Percentiles rank a stretch among this genome's conserved stretches.
Conservation (phyloP, 1,140 invertebrate genomes). For the Tetranychus urticae region DNA sequence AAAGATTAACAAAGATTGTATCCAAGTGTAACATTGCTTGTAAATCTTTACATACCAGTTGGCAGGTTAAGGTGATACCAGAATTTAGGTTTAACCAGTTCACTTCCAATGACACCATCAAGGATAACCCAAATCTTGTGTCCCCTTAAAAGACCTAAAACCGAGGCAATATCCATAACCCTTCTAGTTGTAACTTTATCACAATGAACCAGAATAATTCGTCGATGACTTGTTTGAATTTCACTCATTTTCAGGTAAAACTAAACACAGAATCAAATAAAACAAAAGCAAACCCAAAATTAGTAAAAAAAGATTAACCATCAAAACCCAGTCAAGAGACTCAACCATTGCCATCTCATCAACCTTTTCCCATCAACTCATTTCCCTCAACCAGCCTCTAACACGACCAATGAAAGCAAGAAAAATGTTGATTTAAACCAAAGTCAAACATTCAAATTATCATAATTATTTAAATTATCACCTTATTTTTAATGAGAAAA, state of each 20-base stretch:
- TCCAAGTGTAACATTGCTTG: neutral
- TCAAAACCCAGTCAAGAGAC: neutral
- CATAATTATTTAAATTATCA: too few species aligned
- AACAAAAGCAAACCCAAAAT: neutral
- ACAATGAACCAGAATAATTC: conserved; percentile 7
- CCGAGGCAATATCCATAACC: conserved; percentile 4
- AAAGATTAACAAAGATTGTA: too few species aligned
- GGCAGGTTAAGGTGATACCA: conserved; percentile 3
- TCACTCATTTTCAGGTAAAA: conserved; percentile 8
- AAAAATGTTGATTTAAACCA: too few species aligned
- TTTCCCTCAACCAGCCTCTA: too few species aligned
- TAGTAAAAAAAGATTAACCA: neutral
- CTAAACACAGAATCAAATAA: neutral
- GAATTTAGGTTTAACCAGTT: neutral
- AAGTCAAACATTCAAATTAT: too few species aligned
- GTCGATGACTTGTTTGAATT: conserved; percentile 9
- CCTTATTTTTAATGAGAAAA: too few species aligned
- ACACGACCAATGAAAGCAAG: too few species aligned
- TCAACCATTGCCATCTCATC: neutral
- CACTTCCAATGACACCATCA: conserved; percentile 6
- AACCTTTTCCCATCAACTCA: neutral
- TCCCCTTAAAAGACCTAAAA: conserved; percentile 7
- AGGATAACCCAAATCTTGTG: conserved; percentile 11
- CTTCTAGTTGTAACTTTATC: conserved; percentile 5
- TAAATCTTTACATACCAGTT: neutral